These are phyloP conservation scores for Diplosoma virens DNA, from an alignment of 23 tunicate species.

Conservation along the genomic window DNA sequence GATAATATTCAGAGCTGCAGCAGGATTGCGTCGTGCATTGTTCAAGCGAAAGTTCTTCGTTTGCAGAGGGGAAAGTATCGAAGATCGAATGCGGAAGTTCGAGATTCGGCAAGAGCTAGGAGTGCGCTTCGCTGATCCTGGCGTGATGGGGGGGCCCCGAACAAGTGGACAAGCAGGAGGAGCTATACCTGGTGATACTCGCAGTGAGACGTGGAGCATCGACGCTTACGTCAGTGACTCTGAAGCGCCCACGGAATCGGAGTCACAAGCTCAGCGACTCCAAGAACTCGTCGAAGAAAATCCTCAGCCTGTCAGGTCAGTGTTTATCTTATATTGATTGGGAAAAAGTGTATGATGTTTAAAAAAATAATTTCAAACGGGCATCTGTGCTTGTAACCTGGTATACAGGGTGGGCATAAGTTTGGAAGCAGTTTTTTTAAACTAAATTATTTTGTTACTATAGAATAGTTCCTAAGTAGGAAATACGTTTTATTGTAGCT, in stretches of 20 bases:
- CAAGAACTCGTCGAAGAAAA: conserved; percentile 85
- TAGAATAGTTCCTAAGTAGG: too few species aligned
- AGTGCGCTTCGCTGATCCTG: conserved; percentile 83
- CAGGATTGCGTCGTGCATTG: not conserved
- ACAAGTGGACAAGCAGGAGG: conserved; percentile 29
- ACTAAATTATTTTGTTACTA: too few species aligned
- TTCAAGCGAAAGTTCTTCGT: not conserved
- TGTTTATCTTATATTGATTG: too few species aligned
- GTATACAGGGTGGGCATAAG: too few species aligned
- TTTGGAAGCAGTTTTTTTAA: too few species aligned
- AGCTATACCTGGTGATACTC: conserved; percentile 44
- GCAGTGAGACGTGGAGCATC: conserved; percentile 97
- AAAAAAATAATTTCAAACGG: too few species aligned
- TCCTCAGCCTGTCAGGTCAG: conserved; percentile 61
- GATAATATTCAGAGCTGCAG: not conserved
- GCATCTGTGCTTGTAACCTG: too few species aligned
- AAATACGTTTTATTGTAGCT: too few species aligned
- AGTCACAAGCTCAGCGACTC: conserved; percentile 61
- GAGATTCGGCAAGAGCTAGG: conserved; percentile 88
- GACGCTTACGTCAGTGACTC: conserved; percentile 95
- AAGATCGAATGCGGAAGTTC: conserved; percentile 98
- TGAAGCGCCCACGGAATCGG: conserved; percentile 77
- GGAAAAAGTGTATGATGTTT: too few species aligned
- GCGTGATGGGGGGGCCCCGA: conserved; percentile 44
- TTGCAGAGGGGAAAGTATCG: conserved; percentile 72